Evolutionary conservation across 2,888 invertebrate genomes (phyloP), one percentile per base, ranked within the genome.

Genomic region (Amphipoea oculea): DNA sequence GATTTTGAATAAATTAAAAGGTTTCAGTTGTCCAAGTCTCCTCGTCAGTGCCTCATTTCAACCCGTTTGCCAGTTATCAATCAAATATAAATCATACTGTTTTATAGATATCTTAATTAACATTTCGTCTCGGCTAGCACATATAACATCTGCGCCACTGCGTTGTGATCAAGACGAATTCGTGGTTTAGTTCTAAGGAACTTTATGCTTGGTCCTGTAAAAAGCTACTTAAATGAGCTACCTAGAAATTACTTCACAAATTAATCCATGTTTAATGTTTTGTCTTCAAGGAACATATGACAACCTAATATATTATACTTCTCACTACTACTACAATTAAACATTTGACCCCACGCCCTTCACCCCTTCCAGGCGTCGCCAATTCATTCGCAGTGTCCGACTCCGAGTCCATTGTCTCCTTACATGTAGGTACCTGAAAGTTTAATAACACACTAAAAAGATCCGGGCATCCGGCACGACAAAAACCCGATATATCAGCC

Each of bases 401-500:
- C 29, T 65, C 63, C 7, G 12, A n/a, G 29, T 70, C 73, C 36
- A 75, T 76, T 71, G 76, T 82, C 62, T 73, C 36, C 57, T 42
- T 45, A 71, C 83, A 75, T 62, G 42, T 42, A 42, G 6, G 74
- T 73, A 62, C 42, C 62, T 40, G 29, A 14, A 63, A 78, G 57
- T 65, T 54, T 60, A 85, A 67, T 68, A 42, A 57, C 51, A 82
- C n/a, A 67, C 51, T 40, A 60, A 51, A 65, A 71, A 63, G 42
- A 29, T 73, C 71, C 48, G 4, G 6, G 60, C 36, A 29, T 73
- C 71, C 48, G 4, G 6, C 11, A 54, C 45, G 17, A 62, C 83
- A 83, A 72, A 84, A 70, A 71, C 45, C 66, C 40, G 51, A 81
- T 81, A 81, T 81, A 74, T 45, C 73, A 71, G 62, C 63, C 71